Evolutionary conservation across 2,113 vertebrate genomes (phyloP), one percentile per base, ranked within the genome.

Genomic region (Limnothrissa miodon): DNA sequence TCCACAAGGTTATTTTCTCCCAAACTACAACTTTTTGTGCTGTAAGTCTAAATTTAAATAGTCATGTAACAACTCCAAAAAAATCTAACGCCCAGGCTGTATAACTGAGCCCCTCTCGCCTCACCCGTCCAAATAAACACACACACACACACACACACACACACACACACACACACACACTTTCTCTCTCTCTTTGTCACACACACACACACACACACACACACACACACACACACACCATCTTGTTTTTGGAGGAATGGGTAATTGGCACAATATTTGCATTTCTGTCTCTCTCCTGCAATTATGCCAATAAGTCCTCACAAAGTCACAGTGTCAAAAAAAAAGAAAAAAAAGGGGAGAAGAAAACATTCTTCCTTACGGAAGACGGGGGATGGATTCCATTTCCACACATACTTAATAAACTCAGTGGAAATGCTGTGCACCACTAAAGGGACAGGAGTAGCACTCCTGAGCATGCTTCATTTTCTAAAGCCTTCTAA

Each of bases 251-350:
- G 70, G 80, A n/a, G 51, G 80, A 80, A 56, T 81, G 79, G 48
- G 51, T 86, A 85, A 90, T 86, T 83, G 81, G 66, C 23, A 81
- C 39, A 56, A 78, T 81, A 86, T 90, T 90, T 86, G 86, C 89
- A 83, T 88, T 86, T 86, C 81, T 56, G 51, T 84, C 87, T 62
- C 80, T 87, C 74, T 81, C 45, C 80, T 78, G 80, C 81, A 90
- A 85, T 87, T 87, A 88, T 62, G 70, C 82, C 80, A 81, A 85
- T 88, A 83, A 86, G 82, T 85, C 82, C 83, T 87, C 81, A 83
- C 85, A 81, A 82, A 86, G 83, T 83, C 82, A 81, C 66, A 46
- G 56, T 87, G 85, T 88, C 79, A 83, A 79, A 74, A 59, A 79
- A 83, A 42, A 42, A 42, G 6, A 6, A 42, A 42, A 42, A 42